Evolutionary conservation across 1,140 invertebrate genomes (phyloP), one percentile per base, ranked within the genome.

Genomic region (Papilio glaucus): DNA sequence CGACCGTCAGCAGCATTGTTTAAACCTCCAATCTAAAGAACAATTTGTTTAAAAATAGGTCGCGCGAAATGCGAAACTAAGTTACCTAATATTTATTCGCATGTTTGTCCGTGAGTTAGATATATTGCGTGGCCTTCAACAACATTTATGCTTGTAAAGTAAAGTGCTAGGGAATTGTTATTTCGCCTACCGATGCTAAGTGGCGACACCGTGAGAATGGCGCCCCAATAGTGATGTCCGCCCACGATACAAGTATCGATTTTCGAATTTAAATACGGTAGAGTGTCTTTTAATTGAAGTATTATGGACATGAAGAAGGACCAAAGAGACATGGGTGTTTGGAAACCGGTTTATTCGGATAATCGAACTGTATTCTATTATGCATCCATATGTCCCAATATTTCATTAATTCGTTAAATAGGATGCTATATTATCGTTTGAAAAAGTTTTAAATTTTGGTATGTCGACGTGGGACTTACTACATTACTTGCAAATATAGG

Each of bases 161-260:
- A 29, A 69, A 69, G 67, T 37, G 67, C 67, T 49, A 69, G 67
- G 45, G 67, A 69, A 69, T 69, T 69, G 67, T 49, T 53, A 45
- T 49, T 68, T 42, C 13, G 65, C 65, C 67, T 69, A 69, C 45
- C 67, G 67, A 15, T 69, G 67, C 67, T 69, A 69, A 69, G 41
- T 69, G 67, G 42, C 53, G 67, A 53, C 67, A 69, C 67, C 67
- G 67, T 69, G 67, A 69, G 67, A 69, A 69, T 24, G 9, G 67
- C 24, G 4, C 13, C 7, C 13, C 42, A 12, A 49, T 69, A 69
- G 67, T 69, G 67, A 69, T 69, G 67, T 69, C 4, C n/a, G n/a
- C n/a, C 26, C 6, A 29, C 0, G 33, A n/a, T 42, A 61, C 26
- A 24, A 2, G 15, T 53, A 53, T 24, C 49, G 49, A 21, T 24